phyloP scores from a whole-genome alignment of 2,113 vertebrate species.

The Abramis brama region DNA sequence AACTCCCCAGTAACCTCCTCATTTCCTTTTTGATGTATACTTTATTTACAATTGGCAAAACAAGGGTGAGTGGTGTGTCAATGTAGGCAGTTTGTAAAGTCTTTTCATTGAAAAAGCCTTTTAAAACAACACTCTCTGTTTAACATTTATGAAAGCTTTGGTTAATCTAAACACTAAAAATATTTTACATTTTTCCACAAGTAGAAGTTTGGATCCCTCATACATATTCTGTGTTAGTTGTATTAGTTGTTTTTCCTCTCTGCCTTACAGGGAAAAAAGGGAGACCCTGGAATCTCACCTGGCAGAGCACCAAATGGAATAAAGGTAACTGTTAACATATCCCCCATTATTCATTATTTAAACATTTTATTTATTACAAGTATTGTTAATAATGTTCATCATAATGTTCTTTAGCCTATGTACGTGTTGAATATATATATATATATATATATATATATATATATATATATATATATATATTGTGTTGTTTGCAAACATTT shows the following conservation, averaged over 20 bases:
- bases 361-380: no score
- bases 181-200: background rate
- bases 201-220: background rate
- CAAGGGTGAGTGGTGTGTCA: background rate
- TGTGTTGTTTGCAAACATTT: background rate
- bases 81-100: background rate
- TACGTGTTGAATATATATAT: background rate
- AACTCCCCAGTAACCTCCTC: background rate
- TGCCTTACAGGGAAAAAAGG: conserved; percentile 90
- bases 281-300: conserved; percentile 89
- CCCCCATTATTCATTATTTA: no score
- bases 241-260: conserved; percentile 52
- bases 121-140: background rate
- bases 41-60: conserved; percentile 21
- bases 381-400: no score
- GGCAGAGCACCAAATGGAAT: conserved; percentile 83
- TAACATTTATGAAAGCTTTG: background rate
- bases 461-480: background rate
- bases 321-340: conserved; percentile 78
- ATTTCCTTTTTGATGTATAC: background rate
- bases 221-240: no score
- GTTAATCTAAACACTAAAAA: background rate
- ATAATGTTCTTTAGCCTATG: no score
- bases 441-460: background rate
- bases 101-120: background rate